Conservation (phyloP, 2,797 vertebrate genomes). For the Sebastes jordani region DNA sequence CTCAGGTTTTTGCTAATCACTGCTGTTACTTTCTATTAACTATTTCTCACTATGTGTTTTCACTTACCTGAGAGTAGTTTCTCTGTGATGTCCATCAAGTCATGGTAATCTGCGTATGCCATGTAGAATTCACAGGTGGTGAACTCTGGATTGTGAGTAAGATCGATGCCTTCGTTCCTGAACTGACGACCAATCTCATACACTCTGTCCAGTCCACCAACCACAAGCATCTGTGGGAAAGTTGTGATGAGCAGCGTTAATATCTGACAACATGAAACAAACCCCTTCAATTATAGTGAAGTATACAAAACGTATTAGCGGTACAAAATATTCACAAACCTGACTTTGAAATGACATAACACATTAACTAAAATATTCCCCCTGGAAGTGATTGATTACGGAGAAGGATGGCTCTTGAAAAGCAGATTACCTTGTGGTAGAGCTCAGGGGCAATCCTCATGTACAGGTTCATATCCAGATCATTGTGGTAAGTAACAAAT, state of each 20-base stretch:
- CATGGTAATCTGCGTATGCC: conserved; percentile 97
- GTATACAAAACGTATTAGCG: neutral
- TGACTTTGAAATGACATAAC: neutral
- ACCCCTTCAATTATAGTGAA: neutral
- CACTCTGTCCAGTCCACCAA: conserved; percentile 95
- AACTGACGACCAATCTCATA: conserved; percentile 98
- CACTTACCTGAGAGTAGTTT: conserved; percentile 91
- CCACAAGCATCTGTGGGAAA: conserved; percentile 91
- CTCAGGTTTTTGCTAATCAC: neutral
- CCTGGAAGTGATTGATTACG: neutral
- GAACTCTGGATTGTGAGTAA: conserved; percentile 98
- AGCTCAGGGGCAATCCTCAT: conserved; percentile 99
- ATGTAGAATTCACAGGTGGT: conserved; percentile 99
- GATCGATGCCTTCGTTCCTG: conserved; percentile 97
- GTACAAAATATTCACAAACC: neutral
- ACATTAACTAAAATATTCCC: neutral
- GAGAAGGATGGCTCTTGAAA: neutral
- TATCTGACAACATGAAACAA: neutral
- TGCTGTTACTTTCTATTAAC: neutral
- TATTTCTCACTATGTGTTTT: neutral
- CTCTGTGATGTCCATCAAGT: conserved; percentile 98
- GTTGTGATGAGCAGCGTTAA: neutral
- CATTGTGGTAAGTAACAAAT: conserved; percentile 97
- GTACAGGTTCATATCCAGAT: conserved; percentile 96
- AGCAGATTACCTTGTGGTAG: conserved; percentile 91